Evolutionary conservation across 1,140 invertebrate genomes (phyloP).

Genomic region (Lordiphosa mommai): DNA sequence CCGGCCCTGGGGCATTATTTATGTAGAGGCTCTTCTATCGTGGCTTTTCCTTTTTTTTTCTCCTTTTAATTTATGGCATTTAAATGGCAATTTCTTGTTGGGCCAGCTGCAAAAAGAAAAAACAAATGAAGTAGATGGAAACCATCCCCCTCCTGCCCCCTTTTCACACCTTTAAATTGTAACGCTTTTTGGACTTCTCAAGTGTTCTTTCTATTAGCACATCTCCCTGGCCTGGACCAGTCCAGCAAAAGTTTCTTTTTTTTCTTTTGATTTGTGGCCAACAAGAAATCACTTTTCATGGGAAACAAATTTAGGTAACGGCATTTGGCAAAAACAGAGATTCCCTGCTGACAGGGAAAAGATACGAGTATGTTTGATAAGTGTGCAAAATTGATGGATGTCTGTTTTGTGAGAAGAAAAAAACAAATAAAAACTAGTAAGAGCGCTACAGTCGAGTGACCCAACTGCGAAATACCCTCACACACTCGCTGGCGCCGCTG

Average conservation of each 20-base stretch:
- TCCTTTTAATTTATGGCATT: constrained; percentile 67
- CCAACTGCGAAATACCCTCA: too few relatives aligned
- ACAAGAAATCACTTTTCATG: constrained; percentile 57
- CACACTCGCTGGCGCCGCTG: too few relatives aligned
- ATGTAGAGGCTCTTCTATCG: constrained; percentile 38
- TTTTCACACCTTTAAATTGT: constrained; percentile 69
- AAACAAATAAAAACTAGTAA: too few relatives aligned
- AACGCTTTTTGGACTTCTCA: constrained; percentile 45
- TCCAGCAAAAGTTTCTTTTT: constrained; percentile 19
- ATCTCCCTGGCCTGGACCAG: constrained; percentile 10
- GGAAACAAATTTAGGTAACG: constrained; percentile 35
- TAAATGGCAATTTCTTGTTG: constrained; percentile 77
- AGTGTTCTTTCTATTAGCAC: constrained; percentile 67
- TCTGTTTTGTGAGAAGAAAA: background rate
- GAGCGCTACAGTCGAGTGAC: too few relatives aligned
- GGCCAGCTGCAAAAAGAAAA: background rate
- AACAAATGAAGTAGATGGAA: constrained; percentile 4
- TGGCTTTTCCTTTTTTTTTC: constrained; percentile 43
- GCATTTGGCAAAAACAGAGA: constrained; percentile 16
- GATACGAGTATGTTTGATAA: background rate
- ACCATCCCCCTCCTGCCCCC: constrained; percentile 2
- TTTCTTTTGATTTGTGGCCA: constrained; percentile 56
- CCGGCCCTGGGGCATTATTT: constrained; percentile 54
- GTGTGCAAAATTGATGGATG: background rate
- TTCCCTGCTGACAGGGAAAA: constrained; percentile 31